Percentiles rank a stretch among this genome's conserved stretches.
These are phyloP conservation scores for Pachypsylla venusta DNA, from an alignment of 1,140 invertebrate species.

Conservation along the genomic window DNA sequence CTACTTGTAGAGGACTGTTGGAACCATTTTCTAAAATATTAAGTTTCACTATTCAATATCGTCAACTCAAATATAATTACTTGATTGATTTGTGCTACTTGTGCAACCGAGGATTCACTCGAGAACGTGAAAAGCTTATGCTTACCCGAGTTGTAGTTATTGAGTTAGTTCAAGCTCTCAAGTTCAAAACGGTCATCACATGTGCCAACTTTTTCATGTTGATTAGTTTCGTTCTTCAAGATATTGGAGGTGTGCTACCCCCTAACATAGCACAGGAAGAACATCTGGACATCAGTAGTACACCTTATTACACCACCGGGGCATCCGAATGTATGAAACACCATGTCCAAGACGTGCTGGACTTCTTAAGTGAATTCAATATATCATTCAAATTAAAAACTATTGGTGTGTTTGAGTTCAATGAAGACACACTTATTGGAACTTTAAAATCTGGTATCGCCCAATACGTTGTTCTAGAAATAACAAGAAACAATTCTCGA, in stretches of 20 bases:
- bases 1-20: slow-evolving; percentile 63
- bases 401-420: slow-evolving; percentile 57
- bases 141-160: slow-evolving; percentile 79
- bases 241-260: slow-evolving; percentile 61
- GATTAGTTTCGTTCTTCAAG: slow-evolving; percentile 70
- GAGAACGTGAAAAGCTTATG: slow-evolving; percentile 86
- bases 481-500: slow-evolving; percentile 67
- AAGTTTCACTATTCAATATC: slow-evolving; percentile 78
- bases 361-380: slow-evolving; percentile 92
- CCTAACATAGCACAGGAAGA: slow-evolving; percentile 41
- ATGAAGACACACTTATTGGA: slow-evolving; percentile 89
- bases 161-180: slow-evolving; percentile 86
- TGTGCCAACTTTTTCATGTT: slow-evolving; percentile 88
- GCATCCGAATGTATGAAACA: slow-evolving; percentile 84
- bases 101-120: slow-evolving; percentile 69
- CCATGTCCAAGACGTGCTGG: slow-evolving; percentile 83
- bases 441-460: slow-evolving; percentile 89
- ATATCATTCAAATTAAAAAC: slow-evolving; percentile 87
- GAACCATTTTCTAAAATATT: slow-evolving; percentile 95
- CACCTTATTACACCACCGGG: slow-evolving; percentile 55
- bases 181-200: slow-evolving; percentile 85
- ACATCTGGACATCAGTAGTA: slow-evolving; percentile 31
- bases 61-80: slow-evolving; percentile 63
- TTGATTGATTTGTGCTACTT: slow-evolving; percentile 78
- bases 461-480: slow-evolving; percentile 87